phyloP scores from a whole-genome alignment of 2,797 vertebrate genomes.

The Cyclura pinguis region DNA sequence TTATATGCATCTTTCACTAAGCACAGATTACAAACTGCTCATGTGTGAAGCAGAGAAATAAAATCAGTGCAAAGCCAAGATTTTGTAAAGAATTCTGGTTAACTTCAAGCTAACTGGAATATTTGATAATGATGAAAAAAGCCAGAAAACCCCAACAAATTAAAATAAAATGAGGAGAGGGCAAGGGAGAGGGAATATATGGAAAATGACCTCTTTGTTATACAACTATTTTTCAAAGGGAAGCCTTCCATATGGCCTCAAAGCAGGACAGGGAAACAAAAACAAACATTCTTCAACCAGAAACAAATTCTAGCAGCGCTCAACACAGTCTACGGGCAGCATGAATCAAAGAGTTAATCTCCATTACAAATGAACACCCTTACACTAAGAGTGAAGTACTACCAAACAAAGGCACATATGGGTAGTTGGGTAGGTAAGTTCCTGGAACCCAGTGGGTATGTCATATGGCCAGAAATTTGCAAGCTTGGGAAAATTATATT shows the following conservation, averaged over 20 bases:
- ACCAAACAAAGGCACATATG: not conserved
- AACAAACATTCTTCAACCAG: not conserved
- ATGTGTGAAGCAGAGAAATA: not conserved
- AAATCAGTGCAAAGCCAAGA: not conserved
- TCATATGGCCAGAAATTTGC: not conserved
- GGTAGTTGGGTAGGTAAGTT: not conserved
- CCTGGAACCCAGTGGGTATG: not conserved
- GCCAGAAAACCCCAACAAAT: not conserved
- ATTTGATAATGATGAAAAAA: not conserved
- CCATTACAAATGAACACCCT: constrained; percentile 21
- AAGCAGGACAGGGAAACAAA: not conserved
- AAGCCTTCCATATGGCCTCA: constrained; percentile 16
- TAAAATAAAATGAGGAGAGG: not conserved
- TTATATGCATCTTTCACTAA: constrained; percentile 58
- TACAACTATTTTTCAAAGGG: constrained; percentile 16
- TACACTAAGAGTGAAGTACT: not conserved
- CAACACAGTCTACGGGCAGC: constrained; percentile 10
- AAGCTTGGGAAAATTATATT: too few relatives aligned
- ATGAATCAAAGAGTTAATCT: constrained; percentile 22
- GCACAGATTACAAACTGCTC: constrained; percentile 47
- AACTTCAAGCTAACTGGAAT: constrained; percentile 27
- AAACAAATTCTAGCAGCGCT: constrained; percentile 22
- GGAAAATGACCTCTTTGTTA: not conserved
- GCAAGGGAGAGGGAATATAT: not conserved
- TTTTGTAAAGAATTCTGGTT: not conserved